Evolutionary conservation across 2,113 vertebrate species (phyloP).

Genomic region (Forbesichthys agassizii): DNA sequence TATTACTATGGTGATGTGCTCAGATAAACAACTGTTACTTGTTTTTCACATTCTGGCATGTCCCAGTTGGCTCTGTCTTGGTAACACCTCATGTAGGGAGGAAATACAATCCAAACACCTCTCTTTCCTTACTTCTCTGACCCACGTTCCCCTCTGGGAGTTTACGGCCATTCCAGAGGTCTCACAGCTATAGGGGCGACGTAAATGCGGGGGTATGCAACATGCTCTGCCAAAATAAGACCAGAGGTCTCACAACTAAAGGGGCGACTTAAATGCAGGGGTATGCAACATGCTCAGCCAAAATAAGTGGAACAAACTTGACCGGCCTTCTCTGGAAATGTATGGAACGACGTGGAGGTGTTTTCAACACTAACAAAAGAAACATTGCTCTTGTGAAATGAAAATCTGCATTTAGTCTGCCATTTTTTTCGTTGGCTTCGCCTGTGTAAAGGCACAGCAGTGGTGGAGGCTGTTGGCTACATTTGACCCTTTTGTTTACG

Average conservation of each 20-base stretch:
- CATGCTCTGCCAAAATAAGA: constrained; percentile 7
- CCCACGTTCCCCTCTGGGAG: constrained; percentile 17
- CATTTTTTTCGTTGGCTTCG: constrained; percentile 30
- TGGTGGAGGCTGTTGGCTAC: constrained; percentile 43
- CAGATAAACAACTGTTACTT: not conserved
- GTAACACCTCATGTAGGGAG: not conserved
- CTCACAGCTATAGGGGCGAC: constrained; percentile 1
- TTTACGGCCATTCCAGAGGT: constrained; percentile 7
- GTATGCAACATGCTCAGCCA: not conserved
- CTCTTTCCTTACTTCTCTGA: not conserved
- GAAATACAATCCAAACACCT: not conserved
- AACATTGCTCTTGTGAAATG: not conserved
- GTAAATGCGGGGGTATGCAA: not conserved
- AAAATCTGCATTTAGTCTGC: constrained; percentile 15
- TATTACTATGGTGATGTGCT: not conserved
- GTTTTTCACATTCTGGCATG: not conserved
- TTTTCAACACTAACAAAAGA: not conserved
- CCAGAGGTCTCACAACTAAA: constrained; percentile 6
- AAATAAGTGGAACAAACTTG: constrained; percentile 6
- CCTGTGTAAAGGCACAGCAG: constrained; percentile 31
- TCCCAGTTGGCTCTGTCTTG: not conserved
- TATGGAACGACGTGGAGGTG: not conserved
- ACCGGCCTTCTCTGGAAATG: not conserved
- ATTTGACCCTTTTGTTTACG: constrained; percentile 64
- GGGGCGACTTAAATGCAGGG: not conserved